These are phyloP conservation scores for Helleia helle DNA, from an alignment of 2,888 invertebrate species.

Conservation along the genomic window DNA sequence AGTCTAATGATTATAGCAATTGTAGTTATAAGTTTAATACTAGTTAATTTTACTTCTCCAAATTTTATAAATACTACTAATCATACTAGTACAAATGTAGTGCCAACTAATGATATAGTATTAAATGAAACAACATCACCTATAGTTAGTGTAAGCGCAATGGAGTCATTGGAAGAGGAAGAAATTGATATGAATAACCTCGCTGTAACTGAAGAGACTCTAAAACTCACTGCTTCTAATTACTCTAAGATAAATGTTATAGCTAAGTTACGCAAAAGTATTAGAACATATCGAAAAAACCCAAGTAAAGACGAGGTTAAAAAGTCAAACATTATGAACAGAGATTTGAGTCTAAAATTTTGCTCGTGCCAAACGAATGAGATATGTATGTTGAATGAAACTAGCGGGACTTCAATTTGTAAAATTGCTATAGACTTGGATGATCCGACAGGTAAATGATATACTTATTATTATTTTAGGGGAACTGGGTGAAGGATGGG, in stretches of 20 bases:
- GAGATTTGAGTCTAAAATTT: constrained; percentile 54
- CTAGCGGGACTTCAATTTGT: constrained; percentile 74
- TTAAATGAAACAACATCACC: constrained; percentile 44
- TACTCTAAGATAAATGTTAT: constrained; percentile 38
- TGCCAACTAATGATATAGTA: constrained; percentile 52
- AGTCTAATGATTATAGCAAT: constrained; percentile 69
- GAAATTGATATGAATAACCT: constrained; percentile 28
- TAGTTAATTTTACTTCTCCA: constrained; percentile 65
- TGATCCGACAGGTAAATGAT: constrained; percentile 73
- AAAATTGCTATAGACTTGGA: constrained; percentile 59
- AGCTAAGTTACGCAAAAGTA: constrained; percentile 57
- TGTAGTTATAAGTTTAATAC: constrained; percentile 63
- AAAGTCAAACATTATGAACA: constrained; percentile 46
- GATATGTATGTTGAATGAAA: constrained; percentile 77
- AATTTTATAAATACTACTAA: constrained; percentile 47
- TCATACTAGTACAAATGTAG: constrained; percentile 55
- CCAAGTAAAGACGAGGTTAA: constrained; percentile 31
- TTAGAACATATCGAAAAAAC: constrained; percentile 54
- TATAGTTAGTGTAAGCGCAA: constrained; percentile 36
- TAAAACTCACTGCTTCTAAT: constrained; percentile 31
- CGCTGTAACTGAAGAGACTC: constrained; percentile 30
- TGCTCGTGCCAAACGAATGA: constrained; percentile 72
- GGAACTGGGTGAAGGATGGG: too few species aligned
- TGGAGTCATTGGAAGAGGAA: constrained; percentile 24
- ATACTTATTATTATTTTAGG: too few species aligned